Evolutionary conservation across 1,140 invertebrate genomes (phyloP).

Genomic region (Mycetomoellerius zeteki): DNA sequence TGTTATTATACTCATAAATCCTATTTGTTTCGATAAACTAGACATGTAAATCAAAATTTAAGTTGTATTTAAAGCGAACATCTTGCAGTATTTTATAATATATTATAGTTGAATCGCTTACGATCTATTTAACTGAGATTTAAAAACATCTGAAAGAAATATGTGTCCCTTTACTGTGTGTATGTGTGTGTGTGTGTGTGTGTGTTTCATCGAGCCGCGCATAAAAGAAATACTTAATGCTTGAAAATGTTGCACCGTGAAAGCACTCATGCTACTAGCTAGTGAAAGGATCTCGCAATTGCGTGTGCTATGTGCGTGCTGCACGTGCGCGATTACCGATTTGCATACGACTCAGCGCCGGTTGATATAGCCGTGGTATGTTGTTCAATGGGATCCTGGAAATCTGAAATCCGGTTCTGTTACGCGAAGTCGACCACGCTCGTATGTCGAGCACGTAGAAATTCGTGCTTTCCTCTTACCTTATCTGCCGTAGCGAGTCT

Average conservation of each 20-base stretch:
- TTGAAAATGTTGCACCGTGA: constrained; percentile 14
- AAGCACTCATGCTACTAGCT: neutral
- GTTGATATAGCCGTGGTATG: constrained; percentile 73
- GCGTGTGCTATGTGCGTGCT: constrained; percentile 34
- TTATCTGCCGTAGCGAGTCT: constrained; percentile 72
- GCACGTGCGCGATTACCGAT: constrained; percentile 65
- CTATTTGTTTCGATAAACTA: neutral
- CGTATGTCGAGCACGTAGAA: constrained; percentile 81
- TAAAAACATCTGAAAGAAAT: constrained; percentile 12
- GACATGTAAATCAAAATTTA: neutral
- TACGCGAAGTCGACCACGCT: constrained; percentile 58
- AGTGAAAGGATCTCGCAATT: constrained; percentile 31
- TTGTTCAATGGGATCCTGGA: constrained; percentile 69
- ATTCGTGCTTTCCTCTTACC: constrained; percentile 79
- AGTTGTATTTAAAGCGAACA: neutral
- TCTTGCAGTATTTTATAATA: neutral
- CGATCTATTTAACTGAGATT: constrained; percentile 28
- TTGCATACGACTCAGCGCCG: constrained; percentile 70
- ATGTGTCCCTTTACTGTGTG: neutral
- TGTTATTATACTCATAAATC: neutral
- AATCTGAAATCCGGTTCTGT: constrained; percentile 72
- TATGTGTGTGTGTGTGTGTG: no score
- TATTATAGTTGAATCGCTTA: neutral
- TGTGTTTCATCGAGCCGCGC: neutral
- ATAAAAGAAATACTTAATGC: constrained; percentile 12